phyloP scores from a whole-genome alignment of 2,113 vertebrate species.

The Percina caprodes region DNA sequence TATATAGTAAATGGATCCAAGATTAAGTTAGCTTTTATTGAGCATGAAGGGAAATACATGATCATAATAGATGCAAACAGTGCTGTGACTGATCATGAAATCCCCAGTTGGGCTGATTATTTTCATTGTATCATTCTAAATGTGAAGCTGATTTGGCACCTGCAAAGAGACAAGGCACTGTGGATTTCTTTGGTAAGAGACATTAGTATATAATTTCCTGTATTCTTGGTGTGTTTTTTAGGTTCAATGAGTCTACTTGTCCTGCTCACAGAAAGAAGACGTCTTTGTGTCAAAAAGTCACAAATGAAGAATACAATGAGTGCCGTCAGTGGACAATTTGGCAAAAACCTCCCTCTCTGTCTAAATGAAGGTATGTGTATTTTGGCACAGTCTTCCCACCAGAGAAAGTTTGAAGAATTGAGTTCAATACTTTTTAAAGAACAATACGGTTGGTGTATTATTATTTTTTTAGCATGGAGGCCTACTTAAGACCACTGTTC shows the following conservation, averaged over 20 bases:
- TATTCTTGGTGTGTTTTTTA: constrained; percentile 40
- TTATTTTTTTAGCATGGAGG: constrained; percentile 20
- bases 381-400: constrained; percentile 22
- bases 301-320: constrained; percentile 34
- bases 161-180: not conserved
- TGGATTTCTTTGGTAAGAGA: constrained; percentile 14
- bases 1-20: constrained; percentile 13
- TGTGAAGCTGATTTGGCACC: constrained; percentile 14
- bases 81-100: not conserved
- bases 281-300: constrained; percentile 4
- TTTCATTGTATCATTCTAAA: constrained; percentile 12
- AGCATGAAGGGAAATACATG: constrained; percentile 3
- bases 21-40: constrained; percentile 4
- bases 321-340: constrained; percentile 28
- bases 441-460: constrained; percentile 43
- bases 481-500: not conserved
- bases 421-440: constrained; percentile 39
- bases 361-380: constrained; percentile 39
- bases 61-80: constrained; percentile 8
- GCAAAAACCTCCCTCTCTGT: constrained; percentile 24
- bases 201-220: constrained; percentile 36
- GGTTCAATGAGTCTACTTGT: constrained; percentile 26
- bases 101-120: not conserved
- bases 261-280: constrained; percentile 1
- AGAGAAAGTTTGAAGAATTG: constrained; percentile 49